Evolutionary conservation across 2,888 invertebrate genomes (phyloP).

Genomic region (Scelioninae gen. 2): DNA sequence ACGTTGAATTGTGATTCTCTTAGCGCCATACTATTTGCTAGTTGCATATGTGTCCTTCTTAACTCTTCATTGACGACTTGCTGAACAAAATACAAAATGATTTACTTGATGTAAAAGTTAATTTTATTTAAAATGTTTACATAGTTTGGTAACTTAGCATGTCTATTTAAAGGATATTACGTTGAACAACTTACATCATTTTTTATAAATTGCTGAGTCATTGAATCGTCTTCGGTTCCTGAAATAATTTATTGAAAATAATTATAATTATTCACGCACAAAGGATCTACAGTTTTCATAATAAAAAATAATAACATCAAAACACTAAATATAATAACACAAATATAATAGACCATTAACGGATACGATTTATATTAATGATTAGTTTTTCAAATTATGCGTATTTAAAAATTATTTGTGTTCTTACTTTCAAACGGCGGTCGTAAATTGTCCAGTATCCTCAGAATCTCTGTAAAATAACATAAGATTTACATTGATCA

Average conservation of each 20-base stretch:
- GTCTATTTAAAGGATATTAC: conserved; percentile 5
- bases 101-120: neutral
- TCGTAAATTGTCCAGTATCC: conserved; percentile 67
- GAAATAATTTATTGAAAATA: conserved; percentile 50
- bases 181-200: conserved; percentile 65
- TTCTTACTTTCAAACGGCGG: conserved; percentile 67
- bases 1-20: conserved; percentile 69
- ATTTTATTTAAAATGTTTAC: too few relatives aligned
- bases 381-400: neutral
- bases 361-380: too few relatives aligned
- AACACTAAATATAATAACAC: neutral
- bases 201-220: conserved; percentile 62
- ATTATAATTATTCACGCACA: conserved; percentile 5
- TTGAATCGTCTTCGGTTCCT: conserved; percentile 66
- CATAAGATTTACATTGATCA: conserved; percentile 49
- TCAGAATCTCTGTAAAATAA: conserved; percentile 69
- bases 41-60: conserved; percentile 66
- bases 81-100: conserved; percentile 56
- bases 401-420: neutral
- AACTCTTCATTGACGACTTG: conserved; percentile 66
- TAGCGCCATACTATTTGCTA: conserved; percentile 68
- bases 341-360: too few relatives aligned
- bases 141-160: too few relatives aligned
- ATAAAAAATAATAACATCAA: too few relatives aligned
- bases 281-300: too few relatives aligned